Evolutionary conservation across 2,113 vertebrate genomes (phyloP).

Genomic region (Pycnonotus jocosus): DNA sequence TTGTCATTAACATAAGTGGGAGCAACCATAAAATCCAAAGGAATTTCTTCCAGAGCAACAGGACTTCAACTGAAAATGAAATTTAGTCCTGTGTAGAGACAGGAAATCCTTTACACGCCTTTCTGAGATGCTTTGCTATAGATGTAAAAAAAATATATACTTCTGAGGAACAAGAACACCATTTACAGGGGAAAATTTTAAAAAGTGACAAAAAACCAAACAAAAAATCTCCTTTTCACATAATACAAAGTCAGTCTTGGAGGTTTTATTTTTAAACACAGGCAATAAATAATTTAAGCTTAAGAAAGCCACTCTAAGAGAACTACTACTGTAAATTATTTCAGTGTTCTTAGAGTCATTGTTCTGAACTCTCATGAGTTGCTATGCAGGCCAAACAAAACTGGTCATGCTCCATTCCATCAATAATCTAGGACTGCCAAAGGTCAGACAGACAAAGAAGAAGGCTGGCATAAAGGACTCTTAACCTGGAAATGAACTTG

Average conservation of each 20-base stretch:
- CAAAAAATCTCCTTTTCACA: background rate
- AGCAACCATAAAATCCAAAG: background rate
- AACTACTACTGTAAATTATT: background rate
- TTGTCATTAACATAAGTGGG: background rate
- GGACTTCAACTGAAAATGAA: background rate
- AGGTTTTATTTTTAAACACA: slow-evolving; percentile 24
- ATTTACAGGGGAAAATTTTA: background rate
- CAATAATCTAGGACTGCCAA: background rate
- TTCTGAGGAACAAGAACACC: background rate
- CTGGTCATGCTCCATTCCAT: background rate
- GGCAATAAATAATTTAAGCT: slow-evolving; percentile 29
- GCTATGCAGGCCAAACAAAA: slow-evolving; percentile 10
- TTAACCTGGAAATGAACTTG: slow-evolving; percentile 3
- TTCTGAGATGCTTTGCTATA: background rate
- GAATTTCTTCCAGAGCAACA: background rate
- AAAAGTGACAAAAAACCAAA: background rate
- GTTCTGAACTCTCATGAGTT: background rate
- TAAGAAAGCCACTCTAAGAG: background rate
- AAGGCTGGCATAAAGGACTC: background rate
- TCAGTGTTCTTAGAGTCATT: background rate
- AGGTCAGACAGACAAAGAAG: background rate
- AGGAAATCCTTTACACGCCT: background rate
- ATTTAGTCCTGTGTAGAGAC: background rate
- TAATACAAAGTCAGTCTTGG: background rate
- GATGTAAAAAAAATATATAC: background rate